Evolutionary conservation across 2,113 vertebrate species (phyloP), one percentile per base, ranked within the genome.

Genomic region (Boleophthalmus pectinirostris): DNA sequence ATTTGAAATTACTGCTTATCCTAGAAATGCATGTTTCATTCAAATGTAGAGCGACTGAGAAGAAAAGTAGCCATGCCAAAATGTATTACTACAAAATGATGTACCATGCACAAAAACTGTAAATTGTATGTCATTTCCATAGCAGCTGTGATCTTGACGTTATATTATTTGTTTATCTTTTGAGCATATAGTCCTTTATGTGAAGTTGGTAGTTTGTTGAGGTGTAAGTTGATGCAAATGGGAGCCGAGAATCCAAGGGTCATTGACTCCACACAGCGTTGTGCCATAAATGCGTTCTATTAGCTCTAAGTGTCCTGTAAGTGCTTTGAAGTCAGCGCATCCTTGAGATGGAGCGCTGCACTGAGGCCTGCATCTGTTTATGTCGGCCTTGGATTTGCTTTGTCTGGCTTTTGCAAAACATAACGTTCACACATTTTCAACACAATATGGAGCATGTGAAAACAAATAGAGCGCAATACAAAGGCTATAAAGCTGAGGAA

Each of bases 291-390:
- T 66, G n/a, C 61, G 49, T 70, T 79, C 75, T 77, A 57, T 75
- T 73, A 88, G 77, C 70, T 66, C 65, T 66, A 60, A 66, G 38
- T 47, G 74, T 82, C 56, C 68, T 70, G 73, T 76, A 76, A 73
- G 21, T 29, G 64, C 85, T 92, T 88, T 91, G 77, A 89, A 85
- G 88, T 85, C 69, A 18, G 83, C 83, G 88, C 77, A 80, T 85
- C 82, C 82, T 82, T 79, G 51, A 77, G 63, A 78, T 72, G 83
- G 77, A 76, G 65, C 47, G 51, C 63, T 68, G 15, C 43, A 4
- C 29, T 29, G 75, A 80, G 81, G 82, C 58, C 75, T 71, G 33
- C 49, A 47, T 70, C 77, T 58, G 54, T 75, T 61, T 58, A 67
- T 63, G 25, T 64, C 46, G 64, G 43, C 58, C 56, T 69, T 57